phyloP scores from a whole-genome alignment of 1,140 invertebrate genomes.

The Melitaea cinxia region DNA sequence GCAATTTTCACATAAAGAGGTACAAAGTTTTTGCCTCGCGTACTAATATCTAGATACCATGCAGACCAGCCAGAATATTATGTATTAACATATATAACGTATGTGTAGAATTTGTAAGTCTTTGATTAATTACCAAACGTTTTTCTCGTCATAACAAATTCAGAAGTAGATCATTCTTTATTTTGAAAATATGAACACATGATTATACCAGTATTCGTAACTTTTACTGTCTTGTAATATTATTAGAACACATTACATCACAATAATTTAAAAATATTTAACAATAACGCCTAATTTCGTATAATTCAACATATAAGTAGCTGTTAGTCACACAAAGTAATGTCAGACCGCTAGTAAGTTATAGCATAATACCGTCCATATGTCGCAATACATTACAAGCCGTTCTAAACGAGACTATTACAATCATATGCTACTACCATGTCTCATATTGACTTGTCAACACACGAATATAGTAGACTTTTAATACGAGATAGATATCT shows the following conservation, averaged over 20 bases:
- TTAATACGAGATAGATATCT: not conserved
- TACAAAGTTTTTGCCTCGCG: too few relatives aligned
- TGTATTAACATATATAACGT: too few relatives aligned
- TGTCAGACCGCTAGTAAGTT: conserved; percentile 16
- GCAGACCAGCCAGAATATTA: too few relatives aligned
- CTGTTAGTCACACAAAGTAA: conserved; percentile 11
- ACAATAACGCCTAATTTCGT: not conserved
- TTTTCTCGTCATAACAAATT: too few relatives aligned
- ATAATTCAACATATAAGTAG: not conserved
- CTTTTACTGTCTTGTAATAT: too few relatives aligned
- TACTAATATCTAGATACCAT: too few relatives aligned
- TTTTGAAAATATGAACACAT: too few relatives aligned
- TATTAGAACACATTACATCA: not conserved
- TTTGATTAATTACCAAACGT: too few relatives aligned
- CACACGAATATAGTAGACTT: not conserved
- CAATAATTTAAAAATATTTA: not conserved
- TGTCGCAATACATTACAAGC: conserved; percentile 17
- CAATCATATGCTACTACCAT: conserved; percentile 2
- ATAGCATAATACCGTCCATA: conserved; percentile 15
- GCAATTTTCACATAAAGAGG: too few relatives aligned
- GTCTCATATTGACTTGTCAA: conserved; percentile 4
- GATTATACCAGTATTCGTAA: too few relatives aligned
- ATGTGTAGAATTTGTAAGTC: too few relatives aligned
- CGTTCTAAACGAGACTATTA: conserved; percentile 23
- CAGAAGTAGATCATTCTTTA: too few relatives aligned